Base-by-base conservation (phyloP, 1,140 invertebrate genomes). In the Diploscapter pachys region DNA sequence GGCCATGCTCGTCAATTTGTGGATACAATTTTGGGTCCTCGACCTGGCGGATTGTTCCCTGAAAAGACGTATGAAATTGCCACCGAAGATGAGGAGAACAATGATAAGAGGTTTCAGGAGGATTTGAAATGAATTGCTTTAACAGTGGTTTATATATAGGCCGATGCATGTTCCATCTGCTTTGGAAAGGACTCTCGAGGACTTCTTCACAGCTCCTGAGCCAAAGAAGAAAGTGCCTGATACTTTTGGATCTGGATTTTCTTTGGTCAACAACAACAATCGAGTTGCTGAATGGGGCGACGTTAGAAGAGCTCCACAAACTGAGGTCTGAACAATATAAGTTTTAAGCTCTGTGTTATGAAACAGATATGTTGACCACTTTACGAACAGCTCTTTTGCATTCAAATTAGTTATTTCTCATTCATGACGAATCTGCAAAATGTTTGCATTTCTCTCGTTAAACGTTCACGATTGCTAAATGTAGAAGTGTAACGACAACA, bases 11-110 rank as follows among this genome's bases (percentile, higher is more conserved):
- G 79, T n/a, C 79, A 85, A 73, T 72, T 84, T 49, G 75, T 84
- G 0, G 82, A 84, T 72, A 84, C 79, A n/a, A 63, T 84, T 9
- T 81, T 85, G 62, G 78, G 79, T 49, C 79, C 76, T 11, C 75
- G 84, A 48, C 82, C 84, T 51, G 84, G 83, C 31, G 83, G 84
- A n/a, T 80, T 80, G 52, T 85, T 85, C 63, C 83, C 83, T 54
- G 83, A 85, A 70, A 85, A 85, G 76, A 81, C 83, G 5, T 85
- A 81, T 62, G 83, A 85, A 49, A 81, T 85, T 31, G 79, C 80
- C n/a, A 49, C 55, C 31, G 65, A 67, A 4, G 48, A 56, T 56
- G n/a, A 31, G 13, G 51, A 48, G 71, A 51, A n/a, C 54, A 4
- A n/a, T 54, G 11, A 9, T 6, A 68, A 68, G 52, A 50, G 31